Evolutionary conservation across 2,113 vertebrate species (phyloP).

Genomic region (Brachypodius melanocephalos): DNA sequence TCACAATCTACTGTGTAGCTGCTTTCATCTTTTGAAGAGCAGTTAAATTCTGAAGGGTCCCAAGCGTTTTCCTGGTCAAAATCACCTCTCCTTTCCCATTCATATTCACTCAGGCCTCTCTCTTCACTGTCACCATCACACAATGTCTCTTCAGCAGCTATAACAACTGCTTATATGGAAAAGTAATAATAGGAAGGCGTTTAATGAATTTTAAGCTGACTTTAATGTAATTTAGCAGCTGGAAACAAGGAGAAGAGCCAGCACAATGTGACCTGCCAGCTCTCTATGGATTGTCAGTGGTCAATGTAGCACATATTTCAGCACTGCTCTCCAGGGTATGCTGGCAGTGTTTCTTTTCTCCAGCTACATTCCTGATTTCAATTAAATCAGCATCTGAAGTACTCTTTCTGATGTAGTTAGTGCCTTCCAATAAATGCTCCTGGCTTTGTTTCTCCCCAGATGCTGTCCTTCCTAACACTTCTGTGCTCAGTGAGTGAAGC

Average conservation of each 20-base stretch:
- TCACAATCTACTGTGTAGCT: background rate
- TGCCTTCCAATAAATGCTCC: constrained; percentile 34
- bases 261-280: constrained; percentile 45
- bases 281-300: constrained; percentile 54
- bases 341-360: constrained; percentile 23
- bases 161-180: constrained; percentile 48
- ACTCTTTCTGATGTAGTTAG: constrained; percentile 40
- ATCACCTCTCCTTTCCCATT: constrained; percentile 33
- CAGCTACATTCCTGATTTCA: constrained; percentile 34
- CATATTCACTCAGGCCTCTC: constrained; percentile 35
- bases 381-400: constrained; percentile 56
- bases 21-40: constrained; percentile 46
- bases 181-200: constrained; percentile 53
- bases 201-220: constrained; percentile 66
- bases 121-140: background rate
- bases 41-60: constrained; percentile 50
- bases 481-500: background rate
- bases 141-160: constrained; percentile 37
- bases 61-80: constrained; percentile 37
- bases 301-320: constrained; percentile 48
- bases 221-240: constrained; percentile 63
- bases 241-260: constrained; percentile 52
- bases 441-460: constrained; percentile 26
- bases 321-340: constrained; percentile 22
- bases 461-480: background rate